A percentile compares a stretch with the other conserved stretches of the same genome.
phyloP scores from a whole-genome alignment of 1,140 invertebrate genomes.

The Bombus affinis region DNA sequence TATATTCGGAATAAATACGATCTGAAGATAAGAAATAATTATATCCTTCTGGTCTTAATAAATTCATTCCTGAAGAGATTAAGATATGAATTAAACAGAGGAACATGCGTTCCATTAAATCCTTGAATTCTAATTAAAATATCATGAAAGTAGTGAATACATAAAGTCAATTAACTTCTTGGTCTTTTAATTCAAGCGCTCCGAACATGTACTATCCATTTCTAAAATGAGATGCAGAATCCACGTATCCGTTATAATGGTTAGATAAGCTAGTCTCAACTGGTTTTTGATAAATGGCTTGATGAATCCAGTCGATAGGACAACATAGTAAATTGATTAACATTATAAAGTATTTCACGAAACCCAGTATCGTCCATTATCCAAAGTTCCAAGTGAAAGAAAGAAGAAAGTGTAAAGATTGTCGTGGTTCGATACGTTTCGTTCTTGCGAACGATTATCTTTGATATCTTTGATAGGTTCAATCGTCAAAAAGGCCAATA shows the following conservation, averaged over 20 bases:
- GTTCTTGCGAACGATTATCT: neutral
- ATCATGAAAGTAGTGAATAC: neutral
- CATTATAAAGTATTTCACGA: neutral
- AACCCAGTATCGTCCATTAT: neutral
- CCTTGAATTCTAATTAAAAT: neutral
- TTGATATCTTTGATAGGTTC: neutral
- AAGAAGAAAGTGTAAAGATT: conserved; percentile 44
- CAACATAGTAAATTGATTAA: neutral
- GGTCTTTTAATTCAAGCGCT: neutral
- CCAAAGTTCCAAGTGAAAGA: conserved; percentile 19
- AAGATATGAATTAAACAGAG: neutral
- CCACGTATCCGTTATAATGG: neutral
- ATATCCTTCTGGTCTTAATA: neutral
- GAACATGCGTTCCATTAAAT: neutral
- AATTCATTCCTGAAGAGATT: neutral
- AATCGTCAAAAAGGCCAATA: neutral
- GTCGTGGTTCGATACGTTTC: conserved; percentile 27
- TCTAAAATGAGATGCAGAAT: neutral
- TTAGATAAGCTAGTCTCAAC: neutral
- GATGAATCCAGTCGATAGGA: neutral
- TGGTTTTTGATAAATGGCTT: neutral
- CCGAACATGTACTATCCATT: too few relatives aligned
- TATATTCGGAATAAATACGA: neutral
- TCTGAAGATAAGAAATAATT: neutral
- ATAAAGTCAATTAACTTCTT: neutral